Evolutionary conservation across 2,797 vertebrate genomes (phyloP).

Genomic region (Steatocranus sp.): DNA sequence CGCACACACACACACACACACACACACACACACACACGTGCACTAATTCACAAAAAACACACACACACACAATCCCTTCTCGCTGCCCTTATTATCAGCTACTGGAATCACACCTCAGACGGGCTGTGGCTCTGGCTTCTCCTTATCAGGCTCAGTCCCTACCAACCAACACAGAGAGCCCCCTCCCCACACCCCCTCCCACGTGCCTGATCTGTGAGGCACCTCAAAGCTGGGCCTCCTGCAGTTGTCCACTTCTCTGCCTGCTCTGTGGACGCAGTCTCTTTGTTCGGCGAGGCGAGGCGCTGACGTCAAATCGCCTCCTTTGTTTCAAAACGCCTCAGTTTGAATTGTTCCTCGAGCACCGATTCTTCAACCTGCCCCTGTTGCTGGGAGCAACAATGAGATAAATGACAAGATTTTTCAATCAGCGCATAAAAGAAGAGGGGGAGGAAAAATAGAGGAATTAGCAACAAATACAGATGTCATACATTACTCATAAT

Average conservation of each 20-base stretch:
- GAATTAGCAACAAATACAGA: conserved; percentile 7
- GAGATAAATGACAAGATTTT: conserved; percentile 57
- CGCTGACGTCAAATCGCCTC: conserved; percentile 62
- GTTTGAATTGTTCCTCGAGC: conserved; percentile 49
- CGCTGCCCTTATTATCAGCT: conserved; percentile 15
- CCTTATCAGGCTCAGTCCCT: conserved; percentile 19
- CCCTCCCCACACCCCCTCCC: background rate
- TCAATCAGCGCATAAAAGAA: conserved; percentile 31
- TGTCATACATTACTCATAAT: conserved; percentile 12
- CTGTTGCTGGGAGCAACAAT: conserved; percentile 67
- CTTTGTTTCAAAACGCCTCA: conserved; percentile 62
- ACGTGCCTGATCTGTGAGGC: background rate
- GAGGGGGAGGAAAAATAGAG: background rate
- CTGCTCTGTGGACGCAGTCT: conserved; percentile 44
- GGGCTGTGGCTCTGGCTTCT: conserved; percentile 9
- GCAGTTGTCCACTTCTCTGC: conserved; percentile 47
- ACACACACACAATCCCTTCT: conserved; percentile 9
- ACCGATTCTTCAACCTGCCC: conserved; percentile 50
- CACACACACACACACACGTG: background rate
- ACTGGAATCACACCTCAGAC: conserved; percentile 13
- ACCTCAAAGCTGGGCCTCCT: conserved; percentile 14
- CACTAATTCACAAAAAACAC: conserved; percentile 28
- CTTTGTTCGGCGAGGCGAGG: conserved; percentile 62
- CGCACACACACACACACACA: conserved; percentile 4
- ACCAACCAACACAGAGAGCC: background rate